Base-by-base conservation (phyloP, 2,113 vertebrate species). In the Cololabis saira region DNA sequence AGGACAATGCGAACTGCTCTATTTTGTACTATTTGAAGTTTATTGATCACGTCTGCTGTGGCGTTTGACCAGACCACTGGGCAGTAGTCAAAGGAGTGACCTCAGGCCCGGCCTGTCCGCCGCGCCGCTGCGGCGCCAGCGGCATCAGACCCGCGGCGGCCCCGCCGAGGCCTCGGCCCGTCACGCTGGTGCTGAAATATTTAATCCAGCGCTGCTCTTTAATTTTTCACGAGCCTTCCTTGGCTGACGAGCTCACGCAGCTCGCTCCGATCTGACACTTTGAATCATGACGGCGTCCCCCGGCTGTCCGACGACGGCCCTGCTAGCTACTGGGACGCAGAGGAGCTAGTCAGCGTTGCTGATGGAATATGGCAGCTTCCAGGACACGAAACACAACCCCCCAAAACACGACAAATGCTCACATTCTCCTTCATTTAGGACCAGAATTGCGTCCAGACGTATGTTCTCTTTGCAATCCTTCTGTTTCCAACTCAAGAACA, bases 131-230 rank as follows among this genome's bases (percentile, higher is more conserved):
- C 60, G n/a, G 24, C 24, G 5, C 24, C 24, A 5, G 15, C 51
- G 19, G 42, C 67, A 45, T 67, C 71, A 69, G 72, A 40, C 70
- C 64, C 5, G 7, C 67, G 49, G 64, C 70, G 18, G 49, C 58
- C 0, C 19, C 18, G 10, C 2, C 13, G 56, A 69, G 69, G 52
- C 68, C 59, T 51, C 3, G 7, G 55, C 48, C 75, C 47, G 49
- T 85, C 78, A 65, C 80, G 70, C 44, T 51, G 53, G 24, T 63
- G 64, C 61, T 91, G 71, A 89, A 92, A 89, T 89, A 91, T 91
- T 90, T 44, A 88, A 80, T 83, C 68, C 69, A 57, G 71, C 18
- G 17, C 21, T 5, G 18, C 65, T 74, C 63, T 45, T 90, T 87
- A 86, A 66, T 84, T 80, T 91, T 91, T 88, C 60, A 90, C 88